A percentile compares a stretch with the other conserved stretches of the same genome.
phyloP scores from a whole-genome alignment of 2,797 vertebrate genomes.

The Hypotaenidia philippensis region DNA sequence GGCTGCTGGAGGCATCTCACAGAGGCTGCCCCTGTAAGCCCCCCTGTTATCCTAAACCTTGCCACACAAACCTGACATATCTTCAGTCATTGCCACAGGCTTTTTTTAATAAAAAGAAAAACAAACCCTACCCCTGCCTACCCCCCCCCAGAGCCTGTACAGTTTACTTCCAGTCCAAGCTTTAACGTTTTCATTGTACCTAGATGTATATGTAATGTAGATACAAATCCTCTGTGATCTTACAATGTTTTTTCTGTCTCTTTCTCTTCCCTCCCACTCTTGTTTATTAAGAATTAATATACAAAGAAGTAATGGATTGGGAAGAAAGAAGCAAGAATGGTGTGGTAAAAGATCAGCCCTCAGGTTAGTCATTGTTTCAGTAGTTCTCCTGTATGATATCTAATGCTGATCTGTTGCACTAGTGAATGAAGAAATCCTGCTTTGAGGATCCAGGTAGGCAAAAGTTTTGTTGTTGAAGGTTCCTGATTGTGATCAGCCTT shows the following conservation, averaged over 20 bases:
- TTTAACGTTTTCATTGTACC: background rate
- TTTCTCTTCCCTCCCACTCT: background rate
- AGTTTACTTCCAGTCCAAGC: background rate
- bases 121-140: too few species aligned
- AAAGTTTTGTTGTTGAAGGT: background rate
- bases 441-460: constrained; percentile 13
- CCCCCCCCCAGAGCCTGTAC: background rate
- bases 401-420: background rate
- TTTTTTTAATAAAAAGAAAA: too few species aligned
- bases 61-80: too few species aligned
- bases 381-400: background rate
- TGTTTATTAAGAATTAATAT: constrained; percentile 89
- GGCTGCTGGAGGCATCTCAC: too few species aligned
- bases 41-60: too few species aligned
- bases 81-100: too few species aligned
- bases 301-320: constrained; percentile 98
- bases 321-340: constrained; percentile 98
- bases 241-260: background rate
- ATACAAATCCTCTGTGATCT: background rate
- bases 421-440: background rate
- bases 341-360: constrained; percentile 93
- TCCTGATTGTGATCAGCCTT: background rate
- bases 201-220: background rate
- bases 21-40: too few species aligned
- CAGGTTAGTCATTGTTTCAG: constrained; percentile 87